A percentile compares a stretch with the other conserved stretches of the same genome.
phyloP scores from a whole-genome alignment of 2,113 vertebrate species.

The Gallinago jamesoni region DNA sequence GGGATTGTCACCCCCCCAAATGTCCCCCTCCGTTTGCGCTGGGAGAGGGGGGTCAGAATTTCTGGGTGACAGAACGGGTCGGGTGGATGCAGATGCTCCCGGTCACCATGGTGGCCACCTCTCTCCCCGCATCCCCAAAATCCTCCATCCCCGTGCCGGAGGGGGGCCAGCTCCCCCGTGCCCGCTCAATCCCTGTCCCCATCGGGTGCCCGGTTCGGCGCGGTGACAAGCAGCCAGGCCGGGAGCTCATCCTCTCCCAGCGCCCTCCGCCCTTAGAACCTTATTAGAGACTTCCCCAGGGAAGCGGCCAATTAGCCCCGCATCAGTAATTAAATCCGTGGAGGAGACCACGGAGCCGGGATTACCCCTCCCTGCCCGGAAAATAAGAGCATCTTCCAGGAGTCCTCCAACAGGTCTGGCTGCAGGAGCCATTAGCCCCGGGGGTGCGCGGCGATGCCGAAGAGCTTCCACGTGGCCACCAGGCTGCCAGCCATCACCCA shows the following conservation, averaged over 20 bases:
- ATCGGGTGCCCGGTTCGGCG: background rate
- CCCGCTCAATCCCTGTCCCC: background rate
- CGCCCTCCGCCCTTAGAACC: background rate
- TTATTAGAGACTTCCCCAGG: slow-evolving; percentile 27
- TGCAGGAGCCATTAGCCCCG: slow-evolving; percentile 23
- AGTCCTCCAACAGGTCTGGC: slow-evolving; percentile 51
- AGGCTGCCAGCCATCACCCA: accelerated
- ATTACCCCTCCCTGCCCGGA: slow-evolving; percentile 27
- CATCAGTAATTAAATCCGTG: slow-evolving; percentile 40
- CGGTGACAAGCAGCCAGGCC: accelerated
- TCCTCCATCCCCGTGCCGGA: background rate
- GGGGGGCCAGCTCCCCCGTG: accelerated
- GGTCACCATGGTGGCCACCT: accelerated
- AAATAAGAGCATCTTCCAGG: slow-evolving; percentile 28
- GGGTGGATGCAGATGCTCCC: background rate
- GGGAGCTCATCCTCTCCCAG: background rate
- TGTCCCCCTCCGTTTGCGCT: background rate
- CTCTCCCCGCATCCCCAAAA: background rate
- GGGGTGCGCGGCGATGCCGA: background rate
- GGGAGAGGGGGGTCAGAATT: background rate
- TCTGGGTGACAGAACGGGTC: background rate
- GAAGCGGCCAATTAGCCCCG: slow-evolving; percentile 24
- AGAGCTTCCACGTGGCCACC: background rate
- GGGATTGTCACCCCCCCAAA: background rate
- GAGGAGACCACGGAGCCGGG: slow-evolving; percentile 3